These are phyloP conservation scores for Graphium colonna DNA, from an alignment of 2,888 invertebrate species.

Conservation along the genomic window DNA sequence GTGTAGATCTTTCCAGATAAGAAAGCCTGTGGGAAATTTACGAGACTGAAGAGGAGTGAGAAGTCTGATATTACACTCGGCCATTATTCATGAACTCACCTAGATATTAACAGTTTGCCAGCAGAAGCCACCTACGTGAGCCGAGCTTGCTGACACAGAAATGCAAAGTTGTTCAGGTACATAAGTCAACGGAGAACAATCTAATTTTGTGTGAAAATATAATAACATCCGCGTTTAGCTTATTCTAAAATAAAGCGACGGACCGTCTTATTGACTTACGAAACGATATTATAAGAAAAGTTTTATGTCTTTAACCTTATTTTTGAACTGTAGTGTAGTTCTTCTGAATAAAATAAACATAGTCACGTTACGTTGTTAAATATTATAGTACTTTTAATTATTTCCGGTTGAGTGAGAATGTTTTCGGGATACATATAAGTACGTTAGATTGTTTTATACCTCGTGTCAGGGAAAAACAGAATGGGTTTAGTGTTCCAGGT, in stretches of 20 bases:
- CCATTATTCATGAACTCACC: conserved; percentile 40
- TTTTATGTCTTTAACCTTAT: no score
- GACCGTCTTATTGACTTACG: background rate
- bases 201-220: conserved; percentile 15
- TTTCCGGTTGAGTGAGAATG: no score
- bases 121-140: conserved; percentile 37
- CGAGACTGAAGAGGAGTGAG: conserved; percentile 25
- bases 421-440: no score
- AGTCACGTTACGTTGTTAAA: no score
- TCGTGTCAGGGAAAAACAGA: no score
- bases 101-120: conserved; percentile 38
- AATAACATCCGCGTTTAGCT: conserved; percentile 17
- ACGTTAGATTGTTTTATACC: no score
- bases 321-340: no score
- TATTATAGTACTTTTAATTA: no score
- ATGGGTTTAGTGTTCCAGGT: no score
- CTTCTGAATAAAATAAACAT: no score
- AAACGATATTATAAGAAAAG: background rate
- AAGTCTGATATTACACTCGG: conserved; percentile 29
- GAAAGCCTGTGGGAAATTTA: conserved; percentile 30
- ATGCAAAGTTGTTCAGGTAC: conserved; percentile 17
- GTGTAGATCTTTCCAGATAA: conserved; percentile 22
- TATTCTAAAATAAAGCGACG: conserved; percentile 9
- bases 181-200: conserved; percentile 19
- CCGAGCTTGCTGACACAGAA: conserved; percentile 29